Conservation (phyloP, 2,797 vertebrate species). For the Telmatherina bonti region DNA sequence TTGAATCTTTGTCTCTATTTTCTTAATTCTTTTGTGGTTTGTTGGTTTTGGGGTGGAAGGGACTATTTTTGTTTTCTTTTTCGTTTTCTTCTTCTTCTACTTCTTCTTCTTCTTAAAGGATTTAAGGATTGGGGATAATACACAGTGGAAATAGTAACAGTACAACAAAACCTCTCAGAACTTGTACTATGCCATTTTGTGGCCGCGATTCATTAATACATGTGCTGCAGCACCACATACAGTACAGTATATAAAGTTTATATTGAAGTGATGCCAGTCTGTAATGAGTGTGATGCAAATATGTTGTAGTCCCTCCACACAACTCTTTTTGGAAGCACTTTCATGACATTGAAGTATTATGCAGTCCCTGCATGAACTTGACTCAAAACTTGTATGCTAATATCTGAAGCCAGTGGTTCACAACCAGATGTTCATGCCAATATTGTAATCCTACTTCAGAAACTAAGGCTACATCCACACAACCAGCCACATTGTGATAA, state of each 20-base stretch:
- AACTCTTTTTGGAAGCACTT: conserved; percentile 3
- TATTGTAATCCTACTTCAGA: conserved; percentile 22
- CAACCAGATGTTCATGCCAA: conserved; percentile 44
- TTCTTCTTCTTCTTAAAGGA: conserved; percentile 34
- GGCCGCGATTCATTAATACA: conserved; percentile 39
- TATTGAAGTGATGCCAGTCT: conserved; percentile 37
- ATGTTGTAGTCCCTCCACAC: conserved; percentile 25
- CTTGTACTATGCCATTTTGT: conserved; percentile 47
- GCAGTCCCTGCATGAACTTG: conserved; percentile 36
- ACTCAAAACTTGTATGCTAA: conserved; percentile 27
- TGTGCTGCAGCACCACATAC: conserved; percentile 39
- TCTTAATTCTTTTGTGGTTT: conserved; percentile 64
- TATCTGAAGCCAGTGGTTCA: conserved; percentile 37
- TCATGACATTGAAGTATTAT: conserved; percentile 17
- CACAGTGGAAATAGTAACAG: conserved; percentile 43
- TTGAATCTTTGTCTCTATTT: conserved; percentile 76
- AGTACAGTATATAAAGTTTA: conserved; percentile 24
- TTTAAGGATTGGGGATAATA: conserved; percentile 31
- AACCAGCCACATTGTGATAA: not conserved
- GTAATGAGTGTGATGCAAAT: conserved; percentile 42
- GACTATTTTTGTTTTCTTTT: conserved; percentile 17
- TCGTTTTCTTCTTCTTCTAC: conserved; percentile 19
- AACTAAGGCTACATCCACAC: conserved; percentile 3
- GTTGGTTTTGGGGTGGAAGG: conserved; percentile 38
- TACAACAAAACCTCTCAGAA: conserved; percentile 48